phyloP scores from a whole-genome alignment of 1,140 invertebrate genomes.

The Paraescarpia echinospica region DNA sequence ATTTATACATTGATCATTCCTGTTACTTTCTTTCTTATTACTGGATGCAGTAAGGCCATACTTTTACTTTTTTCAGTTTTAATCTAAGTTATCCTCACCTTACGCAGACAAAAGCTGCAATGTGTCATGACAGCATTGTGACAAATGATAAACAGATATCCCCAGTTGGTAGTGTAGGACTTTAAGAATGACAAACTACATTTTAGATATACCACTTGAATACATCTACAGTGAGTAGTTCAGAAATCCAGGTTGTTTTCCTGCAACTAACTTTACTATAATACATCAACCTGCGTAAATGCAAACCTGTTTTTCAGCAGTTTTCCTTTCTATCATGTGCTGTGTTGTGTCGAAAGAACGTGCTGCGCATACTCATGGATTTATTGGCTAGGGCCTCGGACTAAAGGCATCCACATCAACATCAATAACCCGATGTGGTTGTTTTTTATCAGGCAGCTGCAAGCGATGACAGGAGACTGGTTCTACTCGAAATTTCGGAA shows the following conservation, averaged over 20 bases:
- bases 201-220: background rate
- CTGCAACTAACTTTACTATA: background rate
- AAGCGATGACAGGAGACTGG: slow-evolving; percentile 24
- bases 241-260: background rate
- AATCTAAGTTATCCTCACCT: background rate
- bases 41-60: too few species aligned
- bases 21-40: too few species aligned
- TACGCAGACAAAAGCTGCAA: background rate
- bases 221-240: background rate
- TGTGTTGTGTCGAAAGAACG: background rate
- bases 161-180: background rate
- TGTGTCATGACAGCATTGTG: background rate
- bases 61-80: too few species aligned
- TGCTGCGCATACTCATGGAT: background rate
- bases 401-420: background rate
- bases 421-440: background rate
- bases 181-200: background rate
- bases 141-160: background rate
- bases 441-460: slow-evolving; percentile 22
- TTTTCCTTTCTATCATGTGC: background rate
- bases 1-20: too few species aligned
- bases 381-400: background rate
- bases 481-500: slow-evolving; percentile 27
- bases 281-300: background rate
- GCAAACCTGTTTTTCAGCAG: background rate